Base-by-base conservation (phyloP, 2,888 invertebrate species). In the Ennomos erosarius region DNA sequence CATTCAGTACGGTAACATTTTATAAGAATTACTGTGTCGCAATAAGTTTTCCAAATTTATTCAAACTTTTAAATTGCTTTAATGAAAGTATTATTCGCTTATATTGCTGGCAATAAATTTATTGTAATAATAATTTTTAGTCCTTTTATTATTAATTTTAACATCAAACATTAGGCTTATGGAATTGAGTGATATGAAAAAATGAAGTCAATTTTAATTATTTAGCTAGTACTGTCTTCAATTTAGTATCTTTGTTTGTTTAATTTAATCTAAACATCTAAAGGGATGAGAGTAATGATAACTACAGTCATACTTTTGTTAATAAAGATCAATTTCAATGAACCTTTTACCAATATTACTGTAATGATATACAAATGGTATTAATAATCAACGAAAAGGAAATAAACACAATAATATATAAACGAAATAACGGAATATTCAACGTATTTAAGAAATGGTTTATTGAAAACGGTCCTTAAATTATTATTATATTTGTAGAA, bases 131-230 rank as follows among this genome's bases (percentile, higher is more conserved):
- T n/a, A n/a, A n/a, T n/a, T n/a, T n/a, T n/a, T 26, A 26, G 26
- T 34, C 38, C 49, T 44, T 49, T 44, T 37, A n/a, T 38, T n/a
- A 12, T 35, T 37, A 9, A 49, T 33, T 46, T 26, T 42, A 33
- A 13, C 46, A 49, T 45, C 33, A 50, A 26, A 44, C 9, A 38
- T n/a, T 49, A 61, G 11, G 61, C 53, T 56, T 49, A 50, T 56
- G 61, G 56, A 61, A 61, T 57, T 56, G 61, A 61, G 56, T 56
- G 45, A 61, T 60, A 44, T 49, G 46, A 39, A 50, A 56, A 46
- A 34, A 54, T 60, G 51, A 68, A 63, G 68, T 68, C 68, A 68
- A 68, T 68, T 68, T 49, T 64, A 59, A n/a, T 64, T 53, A 34
- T 55, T 65, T 65, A 68, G 62, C 51, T 63, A 59, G 46, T 51